Evolutionary conservation across 1,140 invertebrate species (phyloP), one percentile per base, ranked within the genome.

Genomic region (Brachionus manjavacas): DNA sequence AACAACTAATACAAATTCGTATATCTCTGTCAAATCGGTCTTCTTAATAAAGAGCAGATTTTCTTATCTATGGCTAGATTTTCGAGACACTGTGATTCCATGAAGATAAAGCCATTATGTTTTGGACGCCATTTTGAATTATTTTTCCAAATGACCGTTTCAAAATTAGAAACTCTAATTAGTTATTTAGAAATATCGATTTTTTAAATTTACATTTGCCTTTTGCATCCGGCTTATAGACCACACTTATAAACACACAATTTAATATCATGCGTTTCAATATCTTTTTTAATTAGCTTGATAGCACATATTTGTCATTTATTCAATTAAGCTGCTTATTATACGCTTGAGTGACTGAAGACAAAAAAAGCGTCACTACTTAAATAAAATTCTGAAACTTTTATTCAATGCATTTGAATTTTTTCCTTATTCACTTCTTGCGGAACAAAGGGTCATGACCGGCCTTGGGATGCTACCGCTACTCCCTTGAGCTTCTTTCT

Each of bases 21-120:
- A 68, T 68, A 68, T 68, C 66, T 68, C 66, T 68, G 66, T 68
- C 66, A 68, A 68, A 68, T 23, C 16, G 52, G 31, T 68, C 66
- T 28, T 28, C 31, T 68, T 31, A 68, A 68, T 68, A 31, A 39
- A 68, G 39, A 39, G 12, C 66, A 68, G 66, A 68, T 68, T 68
- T 68, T 68, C 31, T 68, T 68, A 68, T 68, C 66, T 68, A 31
- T 68, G 31, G 11, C 25, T n/a, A 31, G 12, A 68, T 68, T 68
- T 66, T 68, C 66, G 66, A 68, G 66, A 68, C 66, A 68, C 66
- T 68, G 66, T 68, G 66, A 68, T 28, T 68, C 66, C 31, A 39
- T 14, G 66, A 68, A 68, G 25, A 68, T 31, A 68, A 31, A 68
- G 31, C 52, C 9, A 60, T 60, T 60, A 68, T 31, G 66, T 31